Evolutionary conservation across 2,113 vertebrate species (phyloP).

Genomic region (Tachysurus vachellii): DNA sequence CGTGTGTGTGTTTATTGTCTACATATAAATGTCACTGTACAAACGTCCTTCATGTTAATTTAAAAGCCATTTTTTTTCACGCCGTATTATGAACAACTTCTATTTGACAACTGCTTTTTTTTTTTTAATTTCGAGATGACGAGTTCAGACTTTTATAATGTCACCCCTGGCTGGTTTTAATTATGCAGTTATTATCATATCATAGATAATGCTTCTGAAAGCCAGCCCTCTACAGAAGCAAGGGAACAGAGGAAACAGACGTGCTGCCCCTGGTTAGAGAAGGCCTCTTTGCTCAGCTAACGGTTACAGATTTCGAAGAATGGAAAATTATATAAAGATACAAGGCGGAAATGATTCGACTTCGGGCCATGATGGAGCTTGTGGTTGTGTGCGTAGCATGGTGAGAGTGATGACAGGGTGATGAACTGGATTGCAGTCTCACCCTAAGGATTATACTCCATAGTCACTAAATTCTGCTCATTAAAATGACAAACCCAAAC

Average conservation of each 20-base stretch:
- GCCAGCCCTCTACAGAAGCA: conserved; percentile 40
- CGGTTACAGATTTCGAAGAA: conserved; percentile 38
- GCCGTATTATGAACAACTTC: not conserved
- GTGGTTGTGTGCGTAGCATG: not conserved
- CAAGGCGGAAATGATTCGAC: conserved; percentile 46
- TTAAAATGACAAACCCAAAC: conserved; percentile 82
- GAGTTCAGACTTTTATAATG: conserved; percentile 42
- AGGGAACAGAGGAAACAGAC: conserved; percentile 22
- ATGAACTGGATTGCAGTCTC: conserved; percentile 67
- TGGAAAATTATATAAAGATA: conserved; percentile 49
- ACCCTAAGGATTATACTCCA: conserved; percentile 71
- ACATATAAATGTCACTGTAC: not conserved
- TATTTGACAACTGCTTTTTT: conserved; percentile 42
- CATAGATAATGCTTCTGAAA: conserved; percentile 38
- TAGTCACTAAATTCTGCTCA: conserved; percentile 82
- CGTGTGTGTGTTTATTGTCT: too few relatives aligned
- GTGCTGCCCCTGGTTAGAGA: conserved; percentile 6
- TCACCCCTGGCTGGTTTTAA: conserved; percentile 48
- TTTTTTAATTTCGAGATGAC: conserved; percentile 37
- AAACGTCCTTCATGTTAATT: conserved; percentile 10
- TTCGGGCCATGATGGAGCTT: conserved; percentile 30
- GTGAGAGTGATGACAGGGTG: conserved; percentile 71
- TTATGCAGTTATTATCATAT: conserved; percentile 47
- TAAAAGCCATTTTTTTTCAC: not conserved
- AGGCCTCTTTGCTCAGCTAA: conserved; percentile 37